Evolutionary conservation across 2,797 vertebrate species (phyloP), one percentile per base, ranked within the genome.

Genomic region (Phataginus tricuspis): DNA sequence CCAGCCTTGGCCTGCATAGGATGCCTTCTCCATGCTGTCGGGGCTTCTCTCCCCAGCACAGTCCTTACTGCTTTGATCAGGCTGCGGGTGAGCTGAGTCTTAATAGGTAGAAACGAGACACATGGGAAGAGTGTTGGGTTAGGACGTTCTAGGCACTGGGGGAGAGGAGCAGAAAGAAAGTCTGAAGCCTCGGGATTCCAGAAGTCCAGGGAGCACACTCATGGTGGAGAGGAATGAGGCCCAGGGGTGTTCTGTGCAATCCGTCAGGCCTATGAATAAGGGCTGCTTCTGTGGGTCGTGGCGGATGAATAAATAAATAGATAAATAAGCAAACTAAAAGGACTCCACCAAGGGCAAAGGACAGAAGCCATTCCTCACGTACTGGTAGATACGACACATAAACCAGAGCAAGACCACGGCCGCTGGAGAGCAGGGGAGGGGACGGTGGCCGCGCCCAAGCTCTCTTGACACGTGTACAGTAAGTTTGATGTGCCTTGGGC

Each of bases 401-500:
- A 82, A 34, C 10, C 8, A 34, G 13, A 90, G 55, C 21, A 57
- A 82, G 45, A 11, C 72, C 79, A 80, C 37, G 25, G 74, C 75
- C 23, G 21, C 7, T 49, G 55, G 29, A 49, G 29, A 45, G 2
- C 42, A 71, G 34, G 16, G 72, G 14, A 68, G 49, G 18, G 34
- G 63, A 55, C 74, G 55, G 82, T 79, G 86, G 71, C 59, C 53
- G 29, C 66, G 91, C 80, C 66, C 83, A 96, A 79, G 80, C 4
- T 31, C 59, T 88, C 29, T 68, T 83, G 95, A 96, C 49, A 78
- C 34, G 21, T 95, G 27, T 82, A 92, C 96, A 95, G 78, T 82
- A 53, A 78, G 88, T 87, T 97, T 91, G 96, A 90, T 85, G 79
- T 83, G 94, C n/a, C 37, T 86, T 79, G 82, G 87, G 79, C 51